Percentiles rank a stretch among this genome's conserved stretches.
phyloP scores from a whole-genome alignment of 2,888 invertebrate species.

The Spisula solida region DNA sequence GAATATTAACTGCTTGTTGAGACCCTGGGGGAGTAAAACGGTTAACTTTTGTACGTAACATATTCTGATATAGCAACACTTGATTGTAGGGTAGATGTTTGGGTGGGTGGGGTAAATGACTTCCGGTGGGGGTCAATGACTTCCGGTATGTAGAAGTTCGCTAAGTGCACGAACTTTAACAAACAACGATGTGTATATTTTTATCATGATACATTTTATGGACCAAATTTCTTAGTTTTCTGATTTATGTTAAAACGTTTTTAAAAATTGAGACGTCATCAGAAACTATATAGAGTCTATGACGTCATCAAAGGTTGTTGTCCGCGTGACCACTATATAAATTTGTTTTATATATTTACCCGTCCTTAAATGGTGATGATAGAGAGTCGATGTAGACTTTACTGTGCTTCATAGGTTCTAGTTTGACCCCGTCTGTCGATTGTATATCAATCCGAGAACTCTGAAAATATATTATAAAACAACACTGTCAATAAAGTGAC shows the following conservation, averaged over 20 bases:
- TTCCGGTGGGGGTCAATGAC: background rate
- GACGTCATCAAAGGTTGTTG: no score
- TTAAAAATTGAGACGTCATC: no score
- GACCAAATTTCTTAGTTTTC: no score
- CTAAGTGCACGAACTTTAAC: no score
- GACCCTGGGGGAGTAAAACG: background rate
- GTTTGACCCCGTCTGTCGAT: slow-evolving; percentile 70
- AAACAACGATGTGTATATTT: no score
- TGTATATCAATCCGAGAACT: slow-evolving; percentile 66
- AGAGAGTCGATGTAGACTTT: slow-evolving; percentile 67
- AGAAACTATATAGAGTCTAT: no score
- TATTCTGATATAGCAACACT: background rate
- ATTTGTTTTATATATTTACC: slow-evolving; percentile 64
- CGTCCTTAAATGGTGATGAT: slow-evolving; percentile 62
- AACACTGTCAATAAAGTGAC: background rate
- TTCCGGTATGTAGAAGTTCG: background rate
- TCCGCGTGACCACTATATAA: no score
- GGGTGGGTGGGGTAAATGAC: background rate
- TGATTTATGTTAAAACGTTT: no score
- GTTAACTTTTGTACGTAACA: background rate
- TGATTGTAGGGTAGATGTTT: background rate
- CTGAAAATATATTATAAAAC: slow-evolving; percentile 51
- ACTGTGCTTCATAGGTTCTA: slow-evolving; percentile 69
- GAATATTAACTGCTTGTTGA: background rate
- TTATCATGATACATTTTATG: no score